These are phyloP conservation scores for Pyrrhosoma nymphula DNA, from an alignment of 2,888 invertebrate genomes.

Conservation along the genomic window DNA sequence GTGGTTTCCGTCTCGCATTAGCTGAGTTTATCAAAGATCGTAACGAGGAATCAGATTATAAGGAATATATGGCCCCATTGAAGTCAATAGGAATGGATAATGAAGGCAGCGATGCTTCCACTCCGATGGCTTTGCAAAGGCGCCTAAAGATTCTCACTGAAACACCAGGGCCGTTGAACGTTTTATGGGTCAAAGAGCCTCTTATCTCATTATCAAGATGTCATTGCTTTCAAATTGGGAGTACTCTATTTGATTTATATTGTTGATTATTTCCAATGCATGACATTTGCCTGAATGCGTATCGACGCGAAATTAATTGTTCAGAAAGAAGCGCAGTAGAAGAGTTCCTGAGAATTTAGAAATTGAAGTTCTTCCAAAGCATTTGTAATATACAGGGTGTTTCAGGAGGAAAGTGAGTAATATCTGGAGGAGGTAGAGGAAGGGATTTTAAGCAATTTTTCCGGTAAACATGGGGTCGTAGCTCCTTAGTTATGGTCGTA, in stretches of 20 bases:
- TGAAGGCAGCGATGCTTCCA: not conserved
- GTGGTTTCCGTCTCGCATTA: not conserved
- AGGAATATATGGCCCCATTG: not conserved
- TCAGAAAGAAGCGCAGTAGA: too few species aligned
- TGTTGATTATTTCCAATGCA: too few species aligned
- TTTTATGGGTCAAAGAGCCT: not conserved
- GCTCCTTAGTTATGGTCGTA: too few species aligned
- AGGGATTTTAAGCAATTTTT: too few species aligned
- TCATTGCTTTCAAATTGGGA: not conserved
- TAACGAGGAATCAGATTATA: constrained; percentile 19
- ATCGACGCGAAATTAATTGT: too few species aligned
- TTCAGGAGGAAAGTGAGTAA: too few species aligned
- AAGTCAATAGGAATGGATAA: not conserved
- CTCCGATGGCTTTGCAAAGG: not conserved
- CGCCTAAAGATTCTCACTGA: not conserved
- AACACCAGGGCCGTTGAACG: not conserved
- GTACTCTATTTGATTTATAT: not conserved
- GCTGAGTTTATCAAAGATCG: not conserved
- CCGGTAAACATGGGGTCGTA: too few species aligned
- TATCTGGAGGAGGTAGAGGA: too few species aligned
- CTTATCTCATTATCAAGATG: not conserved
- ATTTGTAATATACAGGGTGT: too few species aligned
- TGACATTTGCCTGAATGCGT: too few species aligned
- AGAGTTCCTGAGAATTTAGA: too few species aligned
- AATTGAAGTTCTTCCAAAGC: too few species aligned